Evolutionary conservation across 1,140 invertebrate genomes (phyloP).

Genomic region (Drosophila biarmipes): DNA sequence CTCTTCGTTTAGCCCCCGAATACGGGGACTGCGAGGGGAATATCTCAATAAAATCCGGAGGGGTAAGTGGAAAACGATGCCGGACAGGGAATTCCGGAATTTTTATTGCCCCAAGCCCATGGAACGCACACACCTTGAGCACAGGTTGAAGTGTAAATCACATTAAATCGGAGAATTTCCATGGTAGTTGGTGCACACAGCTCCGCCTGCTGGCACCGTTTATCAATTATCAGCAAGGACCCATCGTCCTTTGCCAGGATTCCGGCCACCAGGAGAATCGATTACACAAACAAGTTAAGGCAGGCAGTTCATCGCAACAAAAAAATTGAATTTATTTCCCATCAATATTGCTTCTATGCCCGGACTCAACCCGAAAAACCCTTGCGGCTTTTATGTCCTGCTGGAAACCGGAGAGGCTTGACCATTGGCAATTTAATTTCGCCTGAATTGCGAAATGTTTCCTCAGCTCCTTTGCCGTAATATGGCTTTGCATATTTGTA

Average conservation of each 20-base stretch:
- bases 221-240: slow-evolving; percentile 40
- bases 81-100: slow-evolving; percentile 42
- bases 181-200: neutral
- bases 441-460: slow-evolving; percentile 27
- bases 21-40: neutral
- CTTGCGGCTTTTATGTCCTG: slow-evolving; percentile 16
- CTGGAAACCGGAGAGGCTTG: slow-evolving; percentile 15
- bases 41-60: slow-evolving; percentile 19
- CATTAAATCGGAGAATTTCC: slow-evolving; percentile 45
- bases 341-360: slow-evolving; percentile 58
- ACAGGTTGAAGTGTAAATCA: slow-evolving; percentile 54
- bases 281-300: slow-evolving; percentile 32
- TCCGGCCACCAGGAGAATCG: slow-evolving; percentile 22
- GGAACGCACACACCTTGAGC: slow-evolving; percentile 6
- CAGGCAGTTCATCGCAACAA: neutral
- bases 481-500: slow-evolving; percentile 54
- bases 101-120: slow-evolving; percentile 54
- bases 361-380: slow-evolving; percentile 7
- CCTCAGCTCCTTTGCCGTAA: slow-evolving; percentile 28
- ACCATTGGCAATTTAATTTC: slow-evolving; percentile 48
- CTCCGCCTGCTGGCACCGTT: slow-evolving; percentile 9
- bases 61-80: slow-evolving; percentile 41
- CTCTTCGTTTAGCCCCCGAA: slow-evolving; percentile 30
- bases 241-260: slow-evolving; percentile 17
- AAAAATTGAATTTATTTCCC: slow-evolving; percentile 70